Base-by-base conservation (phyloP, 2,797 vertebrate species). In the Platyrinchus mystaceus region DNA sequence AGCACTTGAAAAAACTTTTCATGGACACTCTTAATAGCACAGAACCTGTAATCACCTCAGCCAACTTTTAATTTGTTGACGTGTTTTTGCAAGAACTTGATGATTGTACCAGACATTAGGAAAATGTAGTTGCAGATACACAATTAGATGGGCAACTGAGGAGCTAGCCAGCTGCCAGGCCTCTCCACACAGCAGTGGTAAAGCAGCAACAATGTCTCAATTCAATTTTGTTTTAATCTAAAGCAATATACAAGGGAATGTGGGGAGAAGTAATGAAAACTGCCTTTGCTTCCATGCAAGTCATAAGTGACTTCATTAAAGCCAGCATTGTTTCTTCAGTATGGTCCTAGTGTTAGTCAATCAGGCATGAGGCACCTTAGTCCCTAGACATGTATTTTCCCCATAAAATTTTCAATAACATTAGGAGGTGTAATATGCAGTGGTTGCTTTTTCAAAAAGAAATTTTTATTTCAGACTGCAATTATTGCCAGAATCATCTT, bases 151-250 rank as follows among this genome's bases (percentile, higher is more conserved):
- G 75, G 56, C 68, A 93, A 17, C 87, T 36, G 41, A 86, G 68
- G 30, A 84, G 49, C 71, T 85, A 62, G 39, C 10, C 6, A 3
- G 58, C 73, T 93, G 78, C 73, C 87, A 67, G 53, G 10, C 32
- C 36, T 75, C 68, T 62, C 67, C 83, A 68, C 30, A 36, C 28
- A 78, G 73, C 82, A 68, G 50, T 12, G 13, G 32, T 92, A 84
- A 77, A 94, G 49, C 75, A 87, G 36, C 12, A 85, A 50, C 9
- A 22, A 49, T 3, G 3, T 80, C 76, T 93, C 78, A 47, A 37
- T 75, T 77, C 64, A 83, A 64, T 95, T 93, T 85, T 56, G 60
- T 68, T 50, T 87, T 92, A 83, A 80, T 85, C 75, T 80, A 69
- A 92, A 89, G 19, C 79, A 91, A 75, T 55, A 66, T 89, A 19